phyloP scores from a whole-genome alignment of 2,888 invertebrate genomes.

The Tenthredo mesomela region DNA sequence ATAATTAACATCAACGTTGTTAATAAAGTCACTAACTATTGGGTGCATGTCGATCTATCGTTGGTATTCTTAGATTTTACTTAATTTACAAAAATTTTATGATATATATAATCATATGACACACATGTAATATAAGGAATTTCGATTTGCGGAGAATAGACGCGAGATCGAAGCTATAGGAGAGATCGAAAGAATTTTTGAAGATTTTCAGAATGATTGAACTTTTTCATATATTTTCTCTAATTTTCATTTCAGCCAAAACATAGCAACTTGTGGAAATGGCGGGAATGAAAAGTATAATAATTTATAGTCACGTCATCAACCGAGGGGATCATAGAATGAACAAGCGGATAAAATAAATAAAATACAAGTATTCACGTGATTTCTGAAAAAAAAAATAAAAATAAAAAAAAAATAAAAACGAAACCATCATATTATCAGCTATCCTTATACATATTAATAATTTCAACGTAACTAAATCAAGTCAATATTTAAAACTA shows the following conservation, averaged over 20 bases:
- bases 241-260: conserved; percentile 67
- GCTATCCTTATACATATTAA: conserved; percentile 28
- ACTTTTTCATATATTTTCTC: not conserved
- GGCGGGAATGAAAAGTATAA: conserved; percentile 68
- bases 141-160: not conserved
- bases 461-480: conserved; percentile 53
- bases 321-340: conserved; percentile 55
- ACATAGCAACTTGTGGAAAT: conserved; percentile 71
- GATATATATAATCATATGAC: no score
- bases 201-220: not conserved
- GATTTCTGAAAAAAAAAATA: not conserved
- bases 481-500: conserved; percentile 58
- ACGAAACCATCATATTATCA: conserved; percentile 40
- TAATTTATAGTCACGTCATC: not conserved
- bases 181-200: not conserved
- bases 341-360: conserved; percentile 54
- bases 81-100: no score
- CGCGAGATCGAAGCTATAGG: not conserved
- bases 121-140: no score
- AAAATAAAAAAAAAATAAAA: not conserved
- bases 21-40: not conserved
- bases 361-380: conserved; percentile 53
- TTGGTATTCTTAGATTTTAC: conserved; percentile 56
- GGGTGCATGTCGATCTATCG: conserved; percentile 49
- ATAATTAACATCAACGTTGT: not conserved